phyloP scores from a whole-genome alignment of 2,113 vertebrate genomes.

The Taurulus bubalis region DNA sequence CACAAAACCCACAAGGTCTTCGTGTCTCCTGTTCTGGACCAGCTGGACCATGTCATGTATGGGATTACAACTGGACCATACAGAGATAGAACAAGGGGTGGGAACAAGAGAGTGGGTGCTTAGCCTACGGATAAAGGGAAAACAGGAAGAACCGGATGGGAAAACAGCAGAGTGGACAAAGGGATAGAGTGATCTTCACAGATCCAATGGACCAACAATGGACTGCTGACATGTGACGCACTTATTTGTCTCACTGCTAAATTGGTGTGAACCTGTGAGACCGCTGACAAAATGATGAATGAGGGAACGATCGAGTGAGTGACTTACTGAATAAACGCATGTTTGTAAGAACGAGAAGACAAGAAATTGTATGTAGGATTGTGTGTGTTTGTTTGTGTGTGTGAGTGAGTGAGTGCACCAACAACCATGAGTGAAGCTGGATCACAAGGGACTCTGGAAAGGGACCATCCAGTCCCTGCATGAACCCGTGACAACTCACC shows the following conservation, averaged over 20 bases:
- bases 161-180: conserved; percentile 47
- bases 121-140: conserved; percentile 65
- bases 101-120: conserved; percentile 69
- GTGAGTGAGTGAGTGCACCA: conserved; percentile 63
- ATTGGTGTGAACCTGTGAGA: conserved; percentile 65
- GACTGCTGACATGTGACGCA: conserved; percentile 76
- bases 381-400: conserved; percentile 34
- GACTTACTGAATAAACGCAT: conserved; percentile 61
- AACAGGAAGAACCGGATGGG: conserved; percentile 44
- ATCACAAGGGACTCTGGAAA: conserved; percentile 71
- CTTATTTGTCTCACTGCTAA: conserved; percentile 77
- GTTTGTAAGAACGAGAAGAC: conserved; percentile 42
- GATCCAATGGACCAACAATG: conserved; percentile 60
- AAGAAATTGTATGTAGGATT: conserved; percentile 48
- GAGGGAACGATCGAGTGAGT: conserved; percentile 35
- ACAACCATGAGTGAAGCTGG: conserved; percentile 77
- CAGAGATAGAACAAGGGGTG: conserved; percentile 43
- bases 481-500: conserved; percentile 68
- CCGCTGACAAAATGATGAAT: conserved; percentile 44
- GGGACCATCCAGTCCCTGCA: conserved; percentile 66
- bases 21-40: conserved; percentile 64
- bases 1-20: conserved; percentile 64
- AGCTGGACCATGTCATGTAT: conserved; percentile 64
- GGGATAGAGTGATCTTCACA: conserved; percentile 54
- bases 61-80: conserved; percentile 74